Percentiles rank a stretch among this genome's conserved stretches.
phyloP scores from a whole-genome alignment of 2,888 invertebrate genomes.

The Mamestra brassicae region DNA sequence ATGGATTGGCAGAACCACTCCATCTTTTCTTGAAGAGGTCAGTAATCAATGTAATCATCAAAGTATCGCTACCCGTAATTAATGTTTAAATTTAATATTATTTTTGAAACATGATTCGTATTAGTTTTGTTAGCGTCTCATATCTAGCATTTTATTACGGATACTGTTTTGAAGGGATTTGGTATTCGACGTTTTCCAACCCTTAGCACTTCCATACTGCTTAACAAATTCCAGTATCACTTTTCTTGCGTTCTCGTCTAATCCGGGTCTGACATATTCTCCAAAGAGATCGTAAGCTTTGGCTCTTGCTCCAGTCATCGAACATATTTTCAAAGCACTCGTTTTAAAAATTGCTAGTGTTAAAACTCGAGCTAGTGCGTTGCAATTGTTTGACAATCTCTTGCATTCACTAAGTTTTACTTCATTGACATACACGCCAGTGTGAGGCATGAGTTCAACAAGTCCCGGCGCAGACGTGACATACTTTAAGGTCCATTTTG shows the following conservation, averaged over 20 bases:
- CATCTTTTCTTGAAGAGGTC: background rate
- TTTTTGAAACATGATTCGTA: background rate
- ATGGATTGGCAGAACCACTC: background rate
- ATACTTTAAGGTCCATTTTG: background rate
- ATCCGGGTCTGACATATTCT: background rate
- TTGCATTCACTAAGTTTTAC: background rate
- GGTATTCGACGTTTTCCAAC: background rate
- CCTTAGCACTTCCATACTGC: background rate
- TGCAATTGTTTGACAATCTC: background rate
- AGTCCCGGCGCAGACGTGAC: background rate
- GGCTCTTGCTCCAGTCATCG: background rate
- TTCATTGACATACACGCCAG: background rate
- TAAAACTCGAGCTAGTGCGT: slow-evolving; percentile 1
- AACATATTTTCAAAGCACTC: background rate
- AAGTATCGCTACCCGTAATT: background rate
- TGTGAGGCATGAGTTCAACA: slow-evolving; percentile 1
- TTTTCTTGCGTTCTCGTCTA: background rate
- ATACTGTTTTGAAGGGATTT: background rate
- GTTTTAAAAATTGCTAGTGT: background rate
- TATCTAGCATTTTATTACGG: slow-evolving; percentile 2
- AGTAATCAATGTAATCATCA: background rate
- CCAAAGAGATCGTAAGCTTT: background rate
- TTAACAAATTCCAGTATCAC: background rate
- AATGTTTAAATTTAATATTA: background rate
- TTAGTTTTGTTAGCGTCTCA: background rate